phyloP scores from a whole-genome alignment of 2,888 invertebrate genomes.

The Panorpa germanica region DNA sequence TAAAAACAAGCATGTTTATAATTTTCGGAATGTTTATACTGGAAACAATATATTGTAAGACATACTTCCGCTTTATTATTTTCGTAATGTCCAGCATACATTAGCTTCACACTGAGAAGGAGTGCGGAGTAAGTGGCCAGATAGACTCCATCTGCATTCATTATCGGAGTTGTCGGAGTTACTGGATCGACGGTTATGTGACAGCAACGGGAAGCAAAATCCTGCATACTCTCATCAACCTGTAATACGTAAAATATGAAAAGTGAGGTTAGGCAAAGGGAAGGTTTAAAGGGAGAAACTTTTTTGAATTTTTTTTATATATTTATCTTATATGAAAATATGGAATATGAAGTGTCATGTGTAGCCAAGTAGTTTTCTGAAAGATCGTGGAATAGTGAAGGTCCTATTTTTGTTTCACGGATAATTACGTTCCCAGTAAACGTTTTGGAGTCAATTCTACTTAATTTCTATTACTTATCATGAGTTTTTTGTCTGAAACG shows the following conservation, averaged over 20 bases:
- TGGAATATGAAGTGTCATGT: too few species aligned
- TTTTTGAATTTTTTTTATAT: too few species aligned
- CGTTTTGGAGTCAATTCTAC: too few species aligned
- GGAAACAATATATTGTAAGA: conserved; percentile 8
- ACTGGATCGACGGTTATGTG: conserved; percentile 50
- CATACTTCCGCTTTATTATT: conserved; percentile 29
- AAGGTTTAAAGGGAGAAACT: too few species aligned
- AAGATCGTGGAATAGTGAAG: too few species aligned
- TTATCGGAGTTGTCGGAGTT: conserved; percentile 51
- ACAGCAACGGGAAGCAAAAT: conserved; percentile 81
- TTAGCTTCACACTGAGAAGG: conserved; percentile 61
- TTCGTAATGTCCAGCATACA: conserved; percentile 56
- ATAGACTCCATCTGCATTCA: conserved; percentile 92
- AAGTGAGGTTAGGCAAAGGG: too few species aligned
- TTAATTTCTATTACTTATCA: too few species aligned
- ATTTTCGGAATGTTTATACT: neutral
- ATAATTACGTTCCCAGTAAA: too few species aligned
- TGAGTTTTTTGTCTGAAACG: too few species aligned
- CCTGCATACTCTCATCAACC: conserved; percentile 80
- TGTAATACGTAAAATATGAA: conserved; percentile 17
- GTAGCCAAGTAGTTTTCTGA: too few species aligned
- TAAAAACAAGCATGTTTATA: conserved; percentile 5
- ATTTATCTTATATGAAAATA: too few species aligned
- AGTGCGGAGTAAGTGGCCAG: conserved; percentile 76
- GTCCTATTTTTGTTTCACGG: too few species aligned